Conservation (phyloP, 2,888 invertebrate species). For the Gortyna flavago region DNA sequence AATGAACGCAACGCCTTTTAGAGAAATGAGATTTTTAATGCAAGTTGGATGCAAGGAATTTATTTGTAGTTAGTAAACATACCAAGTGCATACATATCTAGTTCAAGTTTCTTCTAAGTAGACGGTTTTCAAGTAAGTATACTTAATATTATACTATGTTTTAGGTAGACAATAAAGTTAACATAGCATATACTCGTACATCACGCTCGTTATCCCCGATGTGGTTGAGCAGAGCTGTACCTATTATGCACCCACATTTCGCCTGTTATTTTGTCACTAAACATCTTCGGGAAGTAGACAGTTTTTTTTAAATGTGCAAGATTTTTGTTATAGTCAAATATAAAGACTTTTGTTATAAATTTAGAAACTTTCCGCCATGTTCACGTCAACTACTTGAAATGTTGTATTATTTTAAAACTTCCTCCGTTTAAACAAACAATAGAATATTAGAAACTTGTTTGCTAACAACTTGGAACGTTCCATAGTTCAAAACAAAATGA, state of each 20-base stretch:
- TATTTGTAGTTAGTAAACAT: slow-evolving; percentile 10
- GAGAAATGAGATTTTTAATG: slow-evolving; percentile 54
- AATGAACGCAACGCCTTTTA: slow-evolving; percentile 55
- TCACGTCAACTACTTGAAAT: not conserved
- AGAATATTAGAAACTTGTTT: slow-evolving; percentile 55
- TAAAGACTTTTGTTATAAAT: not conserved
- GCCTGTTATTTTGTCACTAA: too few relatives aligned
- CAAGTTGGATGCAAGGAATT: slow-evolving; percentile 31
- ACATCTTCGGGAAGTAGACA: not conserved
- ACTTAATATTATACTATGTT: not conserved
- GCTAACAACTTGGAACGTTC: slow-evolving; percentile 35
- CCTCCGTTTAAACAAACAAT: slow-evolving; percentile 48
- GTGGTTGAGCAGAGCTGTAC: too few relatives aligned
- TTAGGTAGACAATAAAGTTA: not conserved
- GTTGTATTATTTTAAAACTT: not conserved
- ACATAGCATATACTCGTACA: not conserved
- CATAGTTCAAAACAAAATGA: slow-evolving; percentile 73
- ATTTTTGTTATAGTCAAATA: not conserved
- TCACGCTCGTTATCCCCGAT: not conserved
- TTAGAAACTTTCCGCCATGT: not conserved
- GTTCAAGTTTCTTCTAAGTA: not conserved
- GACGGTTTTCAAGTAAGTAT: not conserved
- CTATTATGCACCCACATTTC: too few relatives aligned
- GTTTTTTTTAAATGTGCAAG: not conserved
- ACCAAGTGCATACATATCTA: too few relatives aligned